These are phyloP conservation scores for Eutrigla gurnardus DNA, from an alignment of 2,797 vertebrate genomes.

Conservation along the genomic window DNA sequence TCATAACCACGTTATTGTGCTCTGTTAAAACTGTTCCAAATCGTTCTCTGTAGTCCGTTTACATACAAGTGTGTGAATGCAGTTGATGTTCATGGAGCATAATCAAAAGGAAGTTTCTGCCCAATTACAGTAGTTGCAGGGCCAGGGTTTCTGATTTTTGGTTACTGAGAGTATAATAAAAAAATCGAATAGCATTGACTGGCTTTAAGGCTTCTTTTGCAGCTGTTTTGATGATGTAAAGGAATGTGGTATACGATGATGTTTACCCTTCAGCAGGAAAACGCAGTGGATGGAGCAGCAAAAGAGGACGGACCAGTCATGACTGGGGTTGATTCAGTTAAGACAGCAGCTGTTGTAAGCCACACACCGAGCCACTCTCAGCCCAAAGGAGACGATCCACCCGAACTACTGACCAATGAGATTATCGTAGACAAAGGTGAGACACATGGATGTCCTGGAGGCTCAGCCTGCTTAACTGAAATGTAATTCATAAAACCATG, in stretches of 20 bases:
- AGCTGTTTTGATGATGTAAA: background rate
- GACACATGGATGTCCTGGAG: background rate
- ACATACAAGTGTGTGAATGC: background rate
- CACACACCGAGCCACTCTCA: constrained; percentile 34
- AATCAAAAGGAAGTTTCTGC: too few species aligned
- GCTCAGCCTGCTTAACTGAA: background rate
- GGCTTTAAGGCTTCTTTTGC: background rate
- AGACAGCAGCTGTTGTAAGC: constrained; percentile 37
- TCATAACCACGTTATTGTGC: background rate
- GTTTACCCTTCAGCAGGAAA: constrained; percentile 47
- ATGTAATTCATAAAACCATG: background rate
- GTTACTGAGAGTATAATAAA: background rate
- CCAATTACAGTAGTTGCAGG: background rate
- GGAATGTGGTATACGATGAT: background rate
- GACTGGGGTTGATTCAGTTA: constrained; percentile 22
- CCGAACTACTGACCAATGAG: constrained; percentile 68
- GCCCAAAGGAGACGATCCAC: constrained; percentile 50
- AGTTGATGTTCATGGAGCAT: background rate
- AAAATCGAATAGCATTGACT: background rate
- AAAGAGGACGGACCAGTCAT: constrained; percentile 35
- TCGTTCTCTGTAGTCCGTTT: background rate
- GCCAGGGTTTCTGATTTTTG: background rate
- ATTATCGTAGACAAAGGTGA: constrained; percentile 71
- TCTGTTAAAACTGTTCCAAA: background rate
- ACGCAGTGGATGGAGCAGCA: constrained; percentile 1